A percentile compares a stretch with the other conserved stretches of the same genome.
Evolutionary conservation across 2,888 invertebrate genomes (phyloP).

Genomic region (Ypsolopha sequella): DNA sequence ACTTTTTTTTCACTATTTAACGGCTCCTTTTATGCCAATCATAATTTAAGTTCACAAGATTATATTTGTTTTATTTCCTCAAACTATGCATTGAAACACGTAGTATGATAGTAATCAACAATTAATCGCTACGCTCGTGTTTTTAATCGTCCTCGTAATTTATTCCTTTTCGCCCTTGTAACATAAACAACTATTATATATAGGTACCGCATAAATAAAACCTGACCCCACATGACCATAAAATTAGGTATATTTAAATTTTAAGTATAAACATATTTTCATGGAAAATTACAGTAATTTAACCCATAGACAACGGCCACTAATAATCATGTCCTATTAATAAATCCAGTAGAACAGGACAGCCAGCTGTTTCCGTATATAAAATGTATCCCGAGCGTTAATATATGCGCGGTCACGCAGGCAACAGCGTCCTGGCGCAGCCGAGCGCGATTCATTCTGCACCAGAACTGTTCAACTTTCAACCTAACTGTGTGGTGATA

Average conservation of each 20-base stretch:
- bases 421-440: not conserved
- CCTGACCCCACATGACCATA: too few relatives aligned
- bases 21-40: too few relatives aligned
- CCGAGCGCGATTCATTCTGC: not conserved
- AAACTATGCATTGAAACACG: too few relatives aligned
- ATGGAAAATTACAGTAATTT: too few relatives aligned
- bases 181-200: too few relatives aligned
- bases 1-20: too few relatives aligned
- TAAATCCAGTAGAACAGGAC: constrained; percentile 4
- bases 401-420: constrained; percentile 42
- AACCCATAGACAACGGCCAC: not conserved
- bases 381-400: constrained; percentile 14
- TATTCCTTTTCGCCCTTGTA: too few relatives aligned
- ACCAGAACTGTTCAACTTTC: not conserved
- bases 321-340: constrained; percentile 4
- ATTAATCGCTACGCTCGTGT: not conserved
- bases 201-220: not conserved
- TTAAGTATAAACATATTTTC: too few relatives aligned
- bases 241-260: too few relatives aligned
- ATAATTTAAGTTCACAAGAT: too few relatives aligned
- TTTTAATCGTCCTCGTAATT: too few relatives aligned
- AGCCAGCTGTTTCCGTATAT: constrained; percentile 16
- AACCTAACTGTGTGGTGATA: constrained; percentile 4
- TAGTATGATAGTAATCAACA: not conserved
- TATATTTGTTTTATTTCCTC: too few relatives aligned